Conservation (phyloP, 2,888 invertebrate genomes). For the Steromphala cineraria region DNA sequence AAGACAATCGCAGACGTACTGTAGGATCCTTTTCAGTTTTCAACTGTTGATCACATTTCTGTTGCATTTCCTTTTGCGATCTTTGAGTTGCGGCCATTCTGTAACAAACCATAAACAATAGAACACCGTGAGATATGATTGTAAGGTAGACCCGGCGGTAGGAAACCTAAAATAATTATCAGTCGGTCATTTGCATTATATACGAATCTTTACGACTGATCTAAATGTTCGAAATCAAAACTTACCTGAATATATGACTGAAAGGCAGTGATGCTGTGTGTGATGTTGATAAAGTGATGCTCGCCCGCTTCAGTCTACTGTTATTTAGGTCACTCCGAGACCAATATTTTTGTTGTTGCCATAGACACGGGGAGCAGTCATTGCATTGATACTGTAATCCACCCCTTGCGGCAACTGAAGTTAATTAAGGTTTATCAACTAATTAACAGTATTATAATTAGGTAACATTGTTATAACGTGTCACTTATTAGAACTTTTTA, state of each 20-base stretch:
- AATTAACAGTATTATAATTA: neutral
- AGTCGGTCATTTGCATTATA: too few relatives aligned
- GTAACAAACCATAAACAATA: neutral
- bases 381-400: neutral
- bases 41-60: conserved; percentile 78
- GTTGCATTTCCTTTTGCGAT: conserved; percentile 87
- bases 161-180: too few relatives aligned
- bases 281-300: neutral
- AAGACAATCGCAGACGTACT: conserved; percentile 88
- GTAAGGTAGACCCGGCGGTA: too few relatives aligned
- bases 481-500: too few relatives aligned
- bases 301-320: neutral
- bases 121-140: too few relatives aligned
- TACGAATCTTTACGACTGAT: too few relatives aligned
- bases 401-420: neutral
- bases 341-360: conserved; percentile 22
- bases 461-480: neutral
- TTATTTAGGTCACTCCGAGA: neutral
- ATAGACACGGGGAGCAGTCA: conserved; percentile 27
- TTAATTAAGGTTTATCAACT: neutral
- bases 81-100: conserved; percentile 83
- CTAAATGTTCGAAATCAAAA: too few relatives aligned
- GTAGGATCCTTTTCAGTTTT: conserved; percentile 85
- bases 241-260: too few relatives aligned
- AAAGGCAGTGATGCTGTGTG: too few relatives aligned